phyloP scores from a whole-genome alignment of 2,113 vertebrate genomes.

The Strix uralensis region DNA sequence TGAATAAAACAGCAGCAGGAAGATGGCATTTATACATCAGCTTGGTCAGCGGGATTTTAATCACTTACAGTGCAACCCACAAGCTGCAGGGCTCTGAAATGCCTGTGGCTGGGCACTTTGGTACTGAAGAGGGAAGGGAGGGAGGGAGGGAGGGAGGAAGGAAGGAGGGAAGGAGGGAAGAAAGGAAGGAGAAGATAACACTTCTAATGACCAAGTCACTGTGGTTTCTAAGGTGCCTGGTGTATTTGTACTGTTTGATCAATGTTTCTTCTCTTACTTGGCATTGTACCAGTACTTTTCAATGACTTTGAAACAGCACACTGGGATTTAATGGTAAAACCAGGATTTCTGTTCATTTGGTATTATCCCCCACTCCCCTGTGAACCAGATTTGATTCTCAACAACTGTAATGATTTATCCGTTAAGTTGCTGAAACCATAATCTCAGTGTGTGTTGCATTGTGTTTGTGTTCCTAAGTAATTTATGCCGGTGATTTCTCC shows the following conservation, averaged over 20 bases:
- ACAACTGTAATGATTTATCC: not conserved
- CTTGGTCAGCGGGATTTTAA: not conserved
- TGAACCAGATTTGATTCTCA: not conserved
- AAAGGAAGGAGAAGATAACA: not conserved
- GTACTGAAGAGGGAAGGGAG: not conserved
- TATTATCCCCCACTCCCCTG: not conserved
- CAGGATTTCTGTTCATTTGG: not conserved
- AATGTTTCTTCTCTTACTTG: not conserved
- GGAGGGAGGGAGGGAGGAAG: not conserved
- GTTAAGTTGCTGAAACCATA: not conserved
- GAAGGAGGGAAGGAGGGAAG: no score
- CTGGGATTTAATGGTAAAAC: not conserved
- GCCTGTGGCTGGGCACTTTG: rapidly evolving
- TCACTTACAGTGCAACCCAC: rapidly evolving
- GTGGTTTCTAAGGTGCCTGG: not conserved
- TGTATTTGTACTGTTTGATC: not conserved
- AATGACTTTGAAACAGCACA: not conserved
- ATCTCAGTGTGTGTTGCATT: not conserved
- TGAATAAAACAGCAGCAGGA: not conserved
- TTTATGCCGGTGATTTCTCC: not conserved
- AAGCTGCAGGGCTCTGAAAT: not conserved
- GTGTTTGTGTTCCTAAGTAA: not conserved
- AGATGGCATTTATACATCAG: not conserved
- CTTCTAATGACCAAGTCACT: not conserved
- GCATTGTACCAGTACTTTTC: not conserved